These are phyloP conservation scores for Gopherus evgoodei DNA, from an alignment of 2,113 vertebrate species.

Conservation along the genomic window DNA sequence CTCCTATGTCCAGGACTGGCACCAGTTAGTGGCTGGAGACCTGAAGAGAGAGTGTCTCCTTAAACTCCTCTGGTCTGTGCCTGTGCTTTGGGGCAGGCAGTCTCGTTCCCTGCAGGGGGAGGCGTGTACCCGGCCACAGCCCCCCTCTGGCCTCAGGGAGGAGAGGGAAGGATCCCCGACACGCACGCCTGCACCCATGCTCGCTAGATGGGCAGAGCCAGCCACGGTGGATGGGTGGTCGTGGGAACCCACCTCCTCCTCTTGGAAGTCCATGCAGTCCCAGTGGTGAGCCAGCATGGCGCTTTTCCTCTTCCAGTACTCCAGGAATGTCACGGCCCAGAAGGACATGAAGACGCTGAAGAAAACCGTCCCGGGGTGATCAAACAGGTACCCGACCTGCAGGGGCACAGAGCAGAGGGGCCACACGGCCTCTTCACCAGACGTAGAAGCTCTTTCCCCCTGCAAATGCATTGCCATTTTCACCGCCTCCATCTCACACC, in stretches of 20 bases:
- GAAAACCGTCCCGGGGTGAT: conserved; percentile 83
- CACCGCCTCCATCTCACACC: neutral
- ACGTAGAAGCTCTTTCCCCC: neutral
- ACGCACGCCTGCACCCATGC: neutral
- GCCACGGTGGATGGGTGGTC: neutral
- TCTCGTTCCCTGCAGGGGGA: neutral
- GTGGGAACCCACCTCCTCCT: conserved; percentile 77
- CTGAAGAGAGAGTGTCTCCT: no score
- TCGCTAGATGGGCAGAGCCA: neutral
- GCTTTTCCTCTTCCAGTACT: conserved; percentile 86
- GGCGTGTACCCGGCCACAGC: neutral
- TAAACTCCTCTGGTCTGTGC: no score
- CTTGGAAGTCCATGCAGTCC: conserved; percentile 86
- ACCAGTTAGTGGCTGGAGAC: neutral
- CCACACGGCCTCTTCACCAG: neutral
- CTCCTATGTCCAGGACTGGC: neutral
- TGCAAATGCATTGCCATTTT: neutral
- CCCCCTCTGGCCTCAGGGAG: neutral
- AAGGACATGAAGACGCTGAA: conserved; percentile 89
- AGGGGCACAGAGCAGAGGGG: neutral
- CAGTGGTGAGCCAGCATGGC: conserved; percentile 84
- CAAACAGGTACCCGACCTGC: conserved; percentile 84
- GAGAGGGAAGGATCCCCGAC: neutral
- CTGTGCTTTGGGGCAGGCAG: neutral
- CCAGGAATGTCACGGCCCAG: conserved; percentile 85